These are phyloP conservation scores for Philhelius pedissequus DNA, from an alignment of 2,888 invertebrate species.

Conservation along the genomic window DNA sequence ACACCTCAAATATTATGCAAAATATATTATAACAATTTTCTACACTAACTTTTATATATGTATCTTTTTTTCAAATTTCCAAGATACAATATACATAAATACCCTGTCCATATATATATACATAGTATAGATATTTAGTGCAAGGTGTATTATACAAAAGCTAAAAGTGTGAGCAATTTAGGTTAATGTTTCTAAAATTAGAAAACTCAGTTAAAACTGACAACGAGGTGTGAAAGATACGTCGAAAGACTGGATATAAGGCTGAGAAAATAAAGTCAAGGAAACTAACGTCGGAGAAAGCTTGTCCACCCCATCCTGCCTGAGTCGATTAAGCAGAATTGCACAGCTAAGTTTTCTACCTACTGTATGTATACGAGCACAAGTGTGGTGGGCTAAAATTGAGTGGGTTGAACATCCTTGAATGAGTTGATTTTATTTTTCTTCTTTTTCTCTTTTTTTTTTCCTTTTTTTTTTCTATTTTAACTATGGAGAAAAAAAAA, in stretches of 20 bases:
- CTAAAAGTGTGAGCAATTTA: slow-evolving; percentile 46
- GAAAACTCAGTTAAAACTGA: slow-evolving; percentile 55
- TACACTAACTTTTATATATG: not conserved
- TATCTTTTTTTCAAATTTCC: not conserved
- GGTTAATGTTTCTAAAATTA: slow-evolving; percentile 56
- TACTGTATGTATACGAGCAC: not conserved
- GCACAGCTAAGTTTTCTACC: slow-evolving; percentile 8
- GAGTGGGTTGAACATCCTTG: slow-evolving; percentile 56
- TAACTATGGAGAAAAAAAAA: not conserved
- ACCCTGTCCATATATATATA: not conserved
- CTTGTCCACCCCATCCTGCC: slow-evolving; percentile 47
- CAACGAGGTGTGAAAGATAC: slow-evolving; percentile 19
- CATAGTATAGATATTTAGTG: too few species aligned
- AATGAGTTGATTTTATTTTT: slow-evolving; percentile 12
- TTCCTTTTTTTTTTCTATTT: not conserved
- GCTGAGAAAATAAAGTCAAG: not conserved
- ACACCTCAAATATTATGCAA: slow-evolving; percentile 8
- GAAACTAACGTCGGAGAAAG: not conserved
- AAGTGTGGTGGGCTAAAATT: slow-evolving; percentile 30
- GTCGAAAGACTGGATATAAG: not conserved
- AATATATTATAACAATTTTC: slow-evolving; percentile 24
- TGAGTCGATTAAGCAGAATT: slow-evolving; percentile 57
- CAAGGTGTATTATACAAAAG: too few species aligned
- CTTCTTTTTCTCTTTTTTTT: not conserved
- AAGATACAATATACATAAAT: not conserved